Conservation (phyloP, 2,797 vertebrate genomes). For the Acropternis orthonyx region DNA sequence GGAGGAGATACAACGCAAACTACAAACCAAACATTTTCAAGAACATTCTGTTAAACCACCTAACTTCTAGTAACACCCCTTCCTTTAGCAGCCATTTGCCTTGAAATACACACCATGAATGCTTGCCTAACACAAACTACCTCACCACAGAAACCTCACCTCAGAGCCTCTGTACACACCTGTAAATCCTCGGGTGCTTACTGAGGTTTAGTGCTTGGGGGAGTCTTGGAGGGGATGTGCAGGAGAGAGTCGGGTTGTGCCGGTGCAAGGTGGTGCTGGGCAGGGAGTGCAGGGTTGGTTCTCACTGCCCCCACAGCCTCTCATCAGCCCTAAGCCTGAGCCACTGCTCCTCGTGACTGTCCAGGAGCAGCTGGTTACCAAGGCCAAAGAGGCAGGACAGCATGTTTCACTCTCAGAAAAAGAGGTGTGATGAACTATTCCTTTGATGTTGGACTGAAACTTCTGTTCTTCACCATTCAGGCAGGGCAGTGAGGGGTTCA, state of each 20-base stretch:
- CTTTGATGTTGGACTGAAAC: not conserved
- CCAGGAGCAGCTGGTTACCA: not conserved
- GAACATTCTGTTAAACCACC: not conserved
- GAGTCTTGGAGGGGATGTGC: not conserved
- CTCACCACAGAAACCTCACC: not conserved
- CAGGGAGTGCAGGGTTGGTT: not conserved
- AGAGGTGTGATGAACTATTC: not conserved
- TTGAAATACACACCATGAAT: fast-evolving
- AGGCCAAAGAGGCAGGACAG: not conserved
- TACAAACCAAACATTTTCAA: not conserved
- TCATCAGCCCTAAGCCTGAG: not conserved
- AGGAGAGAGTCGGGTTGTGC: not conserved
- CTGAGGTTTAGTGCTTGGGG: not conserved
- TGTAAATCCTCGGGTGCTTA: not conserved
- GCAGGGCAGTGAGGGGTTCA: not conserved
- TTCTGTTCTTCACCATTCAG: not conserved
- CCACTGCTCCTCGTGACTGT: fast-evolving
- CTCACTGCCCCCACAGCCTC: not conserved
- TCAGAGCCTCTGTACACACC: not conserved
- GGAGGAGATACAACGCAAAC: not conserved
- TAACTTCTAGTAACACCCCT: fast-evolving
- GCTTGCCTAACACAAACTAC: not conserved
- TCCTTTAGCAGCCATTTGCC: not conserved
- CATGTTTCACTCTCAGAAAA: not conserved
- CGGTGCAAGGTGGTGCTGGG: not conserved